Percentiles rank a stretch among this genome's conserved stretches.
Conservation (phyloP, 2,113 vertebrate species). For the Kobus ellipsiprymnus region DNA sequence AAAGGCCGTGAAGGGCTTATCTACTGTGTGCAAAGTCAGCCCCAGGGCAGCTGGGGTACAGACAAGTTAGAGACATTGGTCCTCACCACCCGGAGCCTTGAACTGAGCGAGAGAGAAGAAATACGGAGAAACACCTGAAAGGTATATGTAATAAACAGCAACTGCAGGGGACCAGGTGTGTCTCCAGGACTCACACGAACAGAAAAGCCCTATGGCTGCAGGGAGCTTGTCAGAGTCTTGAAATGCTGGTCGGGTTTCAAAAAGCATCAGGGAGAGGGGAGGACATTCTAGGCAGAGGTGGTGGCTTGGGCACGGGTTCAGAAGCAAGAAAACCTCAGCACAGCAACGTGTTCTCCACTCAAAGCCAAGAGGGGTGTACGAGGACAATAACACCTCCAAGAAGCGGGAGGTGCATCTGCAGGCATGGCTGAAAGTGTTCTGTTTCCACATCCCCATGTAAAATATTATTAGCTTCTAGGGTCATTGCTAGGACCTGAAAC, state of each 20-base stretch:
- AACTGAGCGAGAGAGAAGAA: background rate
- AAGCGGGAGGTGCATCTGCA: background rate
- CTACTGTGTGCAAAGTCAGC: background rate
- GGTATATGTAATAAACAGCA: background rate
- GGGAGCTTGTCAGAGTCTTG: background rate
- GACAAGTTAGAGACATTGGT: background rate
- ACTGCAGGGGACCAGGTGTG: background rate
- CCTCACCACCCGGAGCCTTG: background rate
- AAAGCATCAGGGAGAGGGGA: background rate
- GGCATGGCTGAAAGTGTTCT: background rate
- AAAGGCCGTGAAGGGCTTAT: background rate
- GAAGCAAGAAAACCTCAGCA: background rate
- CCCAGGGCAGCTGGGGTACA: background rate
- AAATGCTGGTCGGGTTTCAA: background rate
- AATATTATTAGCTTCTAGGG: background rate
- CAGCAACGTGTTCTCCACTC: fast-evolving
- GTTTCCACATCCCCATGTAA: background rate
- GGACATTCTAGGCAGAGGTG: background rate
- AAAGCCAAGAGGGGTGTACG: background rate
- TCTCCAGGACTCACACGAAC: background rate
- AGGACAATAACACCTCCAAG: fast-evolving
- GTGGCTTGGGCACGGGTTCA: fast-evolving
- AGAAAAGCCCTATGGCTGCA: too few relatives aligned
- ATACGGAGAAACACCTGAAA: background rate
- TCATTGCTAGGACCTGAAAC: background rate